phyloP scores from a whole-genome alignment of 2,888 invertebrate species.

The Erpobdella octoculata region DNA sequence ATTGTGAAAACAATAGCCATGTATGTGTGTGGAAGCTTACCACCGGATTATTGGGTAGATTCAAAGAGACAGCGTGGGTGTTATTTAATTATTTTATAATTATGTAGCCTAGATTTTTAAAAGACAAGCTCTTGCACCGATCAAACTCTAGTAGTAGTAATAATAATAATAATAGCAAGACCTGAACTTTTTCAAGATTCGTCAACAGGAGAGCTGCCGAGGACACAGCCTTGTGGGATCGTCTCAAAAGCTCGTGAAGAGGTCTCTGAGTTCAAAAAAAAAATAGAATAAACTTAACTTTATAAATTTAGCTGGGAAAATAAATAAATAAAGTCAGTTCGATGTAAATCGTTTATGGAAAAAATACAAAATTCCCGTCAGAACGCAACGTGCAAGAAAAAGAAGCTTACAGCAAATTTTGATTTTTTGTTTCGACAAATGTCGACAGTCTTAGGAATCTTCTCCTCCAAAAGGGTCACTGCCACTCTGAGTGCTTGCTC shows the following conservation, averaged over 20 bases:
- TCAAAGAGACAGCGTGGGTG: no score
- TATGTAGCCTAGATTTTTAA: neutral
- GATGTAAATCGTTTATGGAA: no score
- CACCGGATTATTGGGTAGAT: no score
- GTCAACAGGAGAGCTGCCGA: constrained; percentile 11
- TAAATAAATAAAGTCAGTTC: no score
- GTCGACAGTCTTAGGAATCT: no score
- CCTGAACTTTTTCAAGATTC: constrained; percentile 15
- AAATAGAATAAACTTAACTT: neutral
- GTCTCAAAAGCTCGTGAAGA: neutral
- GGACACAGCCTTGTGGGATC: constrained; percentile 8
- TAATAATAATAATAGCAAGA: neutral
- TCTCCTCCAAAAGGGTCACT: neutral
- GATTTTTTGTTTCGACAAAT: no score
- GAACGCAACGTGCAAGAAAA: no score
- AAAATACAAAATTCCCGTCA: no score
- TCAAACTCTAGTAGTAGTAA: neutral
- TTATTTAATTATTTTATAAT: neutral
- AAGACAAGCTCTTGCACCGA: neutral
- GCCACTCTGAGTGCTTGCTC: constrained; percentile 10
- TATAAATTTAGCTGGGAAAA: neutral
- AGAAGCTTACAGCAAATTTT: no score
- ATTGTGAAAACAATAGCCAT: no score
- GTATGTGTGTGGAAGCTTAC: no score
- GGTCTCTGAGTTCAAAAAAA: neutral